Evolutionary conservation across 1,140 invertebrate genomes (phyloP).

Genomic region (Aethina tumida): DNA sequence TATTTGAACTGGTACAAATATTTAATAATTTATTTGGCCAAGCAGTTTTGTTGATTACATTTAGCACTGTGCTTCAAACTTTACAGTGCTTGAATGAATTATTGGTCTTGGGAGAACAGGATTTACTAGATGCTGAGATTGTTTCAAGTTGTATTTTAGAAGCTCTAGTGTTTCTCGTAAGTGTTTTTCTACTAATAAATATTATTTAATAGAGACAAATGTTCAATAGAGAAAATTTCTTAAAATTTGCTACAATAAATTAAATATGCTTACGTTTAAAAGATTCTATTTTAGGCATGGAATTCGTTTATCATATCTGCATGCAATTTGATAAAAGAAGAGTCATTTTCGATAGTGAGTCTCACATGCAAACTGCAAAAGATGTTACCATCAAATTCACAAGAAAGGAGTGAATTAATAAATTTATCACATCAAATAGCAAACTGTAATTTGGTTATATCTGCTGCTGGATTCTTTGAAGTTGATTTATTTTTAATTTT

Average conservation of each 20-base stretch:
- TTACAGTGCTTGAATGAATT: constrained; percentile 10
- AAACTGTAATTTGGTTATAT: constrained; percentile 3
- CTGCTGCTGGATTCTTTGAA: constrained; percentile 12
- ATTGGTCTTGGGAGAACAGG: constrained; percentile 4
- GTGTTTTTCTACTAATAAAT: too few relatives aligned
- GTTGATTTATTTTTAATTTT: constrained; percentile 12
- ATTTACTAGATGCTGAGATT: constrained; percentile 1
- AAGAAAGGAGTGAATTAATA: constrained; percentile 7
- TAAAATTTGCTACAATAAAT: neutral
- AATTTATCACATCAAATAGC: constrained; percentile 9
- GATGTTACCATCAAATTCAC: constrained; percentile 2
- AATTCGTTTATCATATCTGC: constrained; percentile 6
- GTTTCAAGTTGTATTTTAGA: constrained; percentile 2
- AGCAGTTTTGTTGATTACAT: constrained; percentile 7
- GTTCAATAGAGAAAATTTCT: neutral
- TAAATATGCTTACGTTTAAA: neutral
- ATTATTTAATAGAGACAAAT: too few relatives aligned
- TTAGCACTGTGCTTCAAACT: constrained; percentile 5
- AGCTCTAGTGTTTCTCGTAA: constrained; percentile 9
- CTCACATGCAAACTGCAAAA: constrained; percentile 9
- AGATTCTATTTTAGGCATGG: constrained; percentile 8
- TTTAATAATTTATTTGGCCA: constrained; percentile 11
- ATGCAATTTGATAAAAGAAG: constrained; percentile 7
- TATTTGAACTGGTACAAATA: constrained; percentile 9
- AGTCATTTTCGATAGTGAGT: constrained; percentile 2